Evolutionary conservation across 2,797 vertebrate genomes (phyloP), one percentile per base, ranked within the genome.

Genomic region (Scarus forsteni): DNA sequence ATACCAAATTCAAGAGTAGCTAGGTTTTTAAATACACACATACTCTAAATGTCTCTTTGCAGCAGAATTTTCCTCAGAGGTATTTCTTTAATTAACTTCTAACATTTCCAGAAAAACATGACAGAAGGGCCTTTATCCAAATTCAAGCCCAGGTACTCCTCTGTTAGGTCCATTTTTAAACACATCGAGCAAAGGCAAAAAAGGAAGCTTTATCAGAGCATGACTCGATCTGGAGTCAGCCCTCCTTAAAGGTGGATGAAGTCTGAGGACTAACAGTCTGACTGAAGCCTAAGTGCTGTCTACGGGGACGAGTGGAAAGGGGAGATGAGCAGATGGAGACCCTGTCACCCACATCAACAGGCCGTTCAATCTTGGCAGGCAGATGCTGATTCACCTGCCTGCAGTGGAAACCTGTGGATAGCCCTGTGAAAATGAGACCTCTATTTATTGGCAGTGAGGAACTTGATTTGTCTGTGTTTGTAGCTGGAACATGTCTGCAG

Each of bases 401-500:
- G 16, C 38, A 6, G 45, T 42, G 59, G 50, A 54, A 1, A 35
- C 16, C 48, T 57, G 56, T 9, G 53, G 19, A 36, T 35, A 72
- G 57, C 40, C 3, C 51, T 8, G 55, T 15, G 38, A 66, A 58
- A 62, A 67, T 55, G 51, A 54, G 48, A 35, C 54, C 60, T 58
- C 61, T 6, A 39, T 54, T 50, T 56, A 73, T 55, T 67, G 82
- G 82, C 79, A 78, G 84, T 83, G 73, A 77, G 82, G 43, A 60
- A 67, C 60, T 73, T 38, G 53, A 67, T 59, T 42, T 3, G 19
- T 64, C 69, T 10, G 10, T n/a, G 46, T 54, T 44, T 53, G 42
- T 8, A 4, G 55, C 16, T 8, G 6, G 38, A 13, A 51, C 15
- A 36, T 1, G 40, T 35, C 44, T 11, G 39, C 11, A 40, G 49